Percentiles rank a stretch among this genome's conserved stretches.
These are phyloP conservation scores for Suncus etruscus DNA, from an alignment of 2,113 vertebrate genomes.

Conservation along the genomic window DNA sequence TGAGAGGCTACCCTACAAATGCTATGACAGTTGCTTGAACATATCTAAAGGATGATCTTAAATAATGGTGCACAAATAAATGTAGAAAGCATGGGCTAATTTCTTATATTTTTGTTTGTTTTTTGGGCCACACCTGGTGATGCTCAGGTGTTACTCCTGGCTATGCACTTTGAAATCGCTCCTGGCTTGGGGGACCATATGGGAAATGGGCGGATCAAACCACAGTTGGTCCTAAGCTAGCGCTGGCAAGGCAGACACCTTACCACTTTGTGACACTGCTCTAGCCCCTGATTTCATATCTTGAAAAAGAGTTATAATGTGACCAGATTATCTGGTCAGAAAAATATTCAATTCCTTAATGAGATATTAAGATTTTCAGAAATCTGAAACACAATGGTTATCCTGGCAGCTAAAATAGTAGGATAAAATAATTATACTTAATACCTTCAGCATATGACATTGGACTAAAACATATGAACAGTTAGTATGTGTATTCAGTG, in stretches of 20 bases:
- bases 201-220: too few species aligned
- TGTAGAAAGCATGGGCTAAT: background rate
- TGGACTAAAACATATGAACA: background rate
- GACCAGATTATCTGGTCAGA: constrained; percentile 38
- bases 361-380: constrained; percentile 39
- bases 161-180: too few species aligned
- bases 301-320: background rate
- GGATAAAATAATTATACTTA: background rate
- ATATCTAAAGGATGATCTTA: constrained; percentile 49
- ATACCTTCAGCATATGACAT: constrained; percentile 30
- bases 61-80: constrained; percentile 30
- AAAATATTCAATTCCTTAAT: constrained; percentile 44
- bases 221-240: too few species aligned
- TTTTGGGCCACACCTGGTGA: too few species aligned
- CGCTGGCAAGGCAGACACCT: too few species aligned
- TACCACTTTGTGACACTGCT: too few species aligned
- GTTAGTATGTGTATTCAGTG: background rate
- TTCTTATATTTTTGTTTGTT: too few species aligned
- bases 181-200: too few species aligned
- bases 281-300: constrained; percentile 11
- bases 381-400: background rate
- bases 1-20: background rate
- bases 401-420: constrained; percentile 37
- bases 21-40: constrained; percentile 33
- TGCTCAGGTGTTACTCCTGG: too few species aligned